These are phyloP conservation scores for Oasisia sp. DNA, from an alignment of 2,888 invertebrate species.

Conservation along the genomic window DNA sequence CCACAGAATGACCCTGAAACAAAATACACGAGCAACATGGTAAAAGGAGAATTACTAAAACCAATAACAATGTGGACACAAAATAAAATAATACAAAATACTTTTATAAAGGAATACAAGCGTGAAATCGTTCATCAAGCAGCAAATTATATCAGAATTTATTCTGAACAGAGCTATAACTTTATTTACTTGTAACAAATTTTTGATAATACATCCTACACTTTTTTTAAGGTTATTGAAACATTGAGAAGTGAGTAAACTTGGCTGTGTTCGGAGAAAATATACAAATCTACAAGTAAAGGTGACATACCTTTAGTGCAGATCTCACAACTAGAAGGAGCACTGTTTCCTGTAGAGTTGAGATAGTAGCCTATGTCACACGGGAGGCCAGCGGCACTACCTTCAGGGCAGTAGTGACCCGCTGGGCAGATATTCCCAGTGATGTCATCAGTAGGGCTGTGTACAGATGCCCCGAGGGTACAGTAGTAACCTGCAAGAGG, in stretches of 20 bases:
- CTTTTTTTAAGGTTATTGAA: too few relatives aligned
- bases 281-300: background rate
- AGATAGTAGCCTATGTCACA: constrained; percentile 60
- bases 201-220: too few relatives aligned
- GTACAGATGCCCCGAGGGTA: constrained; percentile 44
- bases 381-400: constrained; percentile 47
- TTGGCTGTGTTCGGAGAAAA: too few relatives aligned
- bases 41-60: background rate
- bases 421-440: constrained; percentile 57
- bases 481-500: constrained; percentile 59
- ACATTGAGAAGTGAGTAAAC: too few relatives aligned
- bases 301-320: constrained; percentile 54
- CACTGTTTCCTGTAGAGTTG: constrained; percentile 47
- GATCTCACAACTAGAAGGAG: constrained; percentile 50
- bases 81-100: background rate
- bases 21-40: background rate
- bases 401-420: constrained; percentile 59
- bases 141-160: too few relatives aligned
- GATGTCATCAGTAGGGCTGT: constrained; percentile 52
- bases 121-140: background rate
- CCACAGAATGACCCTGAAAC: constrained; percentile 58
- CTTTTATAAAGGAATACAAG: background rate
- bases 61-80: background rate
- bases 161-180: too few relatives aligned
- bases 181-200: too few relatives aligned